These are phyloP conservation scores for Diploscapter pachys DNA, from an alignment of 1,140 invertebrate species.

Conservation along the genomic window DNA sequence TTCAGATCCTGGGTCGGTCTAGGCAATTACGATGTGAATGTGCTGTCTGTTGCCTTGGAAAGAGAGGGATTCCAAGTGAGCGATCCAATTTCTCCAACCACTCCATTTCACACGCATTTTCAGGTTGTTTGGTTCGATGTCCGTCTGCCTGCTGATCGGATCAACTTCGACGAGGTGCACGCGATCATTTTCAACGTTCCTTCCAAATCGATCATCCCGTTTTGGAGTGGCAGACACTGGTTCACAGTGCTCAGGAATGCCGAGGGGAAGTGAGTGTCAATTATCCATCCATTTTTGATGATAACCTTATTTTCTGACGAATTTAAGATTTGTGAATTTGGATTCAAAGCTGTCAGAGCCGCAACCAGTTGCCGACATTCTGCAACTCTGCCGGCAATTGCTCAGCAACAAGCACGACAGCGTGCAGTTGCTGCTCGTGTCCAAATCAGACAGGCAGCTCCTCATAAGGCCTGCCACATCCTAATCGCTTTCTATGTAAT, in stretches of 20 bases:
- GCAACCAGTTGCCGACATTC: constrained; percentile 18
- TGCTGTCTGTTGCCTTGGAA: constrained; percentile 88
- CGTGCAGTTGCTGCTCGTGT: too few relatives aligned
- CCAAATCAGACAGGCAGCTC: too few relatives aligned
- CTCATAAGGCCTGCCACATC: too few relatives aligned
- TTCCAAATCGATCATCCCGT: constrained; percentile 19
- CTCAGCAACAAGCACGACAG: too few relatives aligned
- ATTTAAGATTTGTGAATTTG: constrained; percentile 27
- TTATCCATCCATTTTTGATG: too few relatives aligned
- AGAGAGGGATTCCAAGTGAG: constrained; percentile 74
- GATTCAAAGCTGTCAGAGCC: constrained; percentile 33
- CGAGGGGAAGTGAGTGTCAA: constrained; percentile 10
- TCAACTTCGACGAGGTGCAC: constrained; percentile 25
- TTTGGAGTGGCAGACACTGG: constrained; percentile 29
- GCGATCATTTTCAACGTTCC: constrained; percentile 35
- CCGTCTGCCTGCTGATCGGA: constrained; percentile 5
- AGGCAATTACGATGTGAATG: constrained; percentile 97
- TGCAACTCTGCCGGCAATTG: background rate
- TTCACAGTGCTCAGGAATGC: constrained; percentile 14
- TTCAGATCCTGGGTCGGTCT: constrained; percentile 75
- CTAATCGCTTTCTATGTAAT: too few relatives aligned
- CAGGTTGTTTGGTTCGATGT: constrained; percentile 16
- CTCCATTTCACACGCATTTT: constrained; percentile 2
- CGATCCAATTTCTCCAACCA: background rate
- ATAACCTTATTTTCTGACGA: too few relatives aligned